phyloP scores from a whole-genome alignment of 2,888 invertebrate species.

The Lepidocyrtoides sp. region DNA sequence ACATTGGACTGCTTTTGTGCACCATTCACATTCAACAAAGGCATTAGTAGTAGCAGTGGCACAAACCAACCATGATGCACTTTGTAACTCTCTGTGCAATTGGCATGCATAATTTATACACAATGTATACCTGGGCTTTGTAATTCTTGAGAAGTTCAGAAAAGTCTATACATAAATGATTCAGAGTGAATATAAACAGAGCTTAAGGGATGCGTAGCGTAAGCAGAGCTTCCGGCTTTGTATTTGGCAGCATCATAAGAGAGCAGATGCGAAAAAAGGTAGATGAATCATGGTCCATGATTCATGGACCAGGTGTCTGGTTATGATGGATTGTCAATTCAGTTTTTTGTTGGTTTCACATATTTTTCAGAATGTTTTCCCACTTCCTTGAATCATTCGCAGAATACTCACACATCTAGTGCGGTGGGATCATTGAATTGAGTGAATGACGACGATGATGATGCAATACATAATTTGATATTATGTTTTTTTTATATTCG shows the following conservation, averaged over 20 bases:
- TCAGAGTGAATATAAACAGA: neutral
- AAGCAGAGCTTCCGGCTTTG: constrained; percentile 34
- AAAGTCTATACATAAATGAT: neutral
- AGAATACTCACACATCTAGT: neutral
- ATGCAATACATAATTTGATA: neutral
- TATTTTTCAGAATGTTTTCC: neutral
- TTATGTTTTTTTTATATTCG: neutral
- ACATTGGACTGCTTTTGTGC: neutral
- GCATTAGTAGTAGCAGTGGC: neutral
- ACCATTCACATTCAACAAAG: neutral
- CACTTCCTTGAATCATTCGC: constrained; percentile 14
- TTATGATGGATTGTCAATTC: neutral
- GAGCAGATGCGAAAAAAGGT: neutral
- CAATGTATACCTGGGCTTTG: neutral
- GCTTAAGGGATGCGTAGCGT: neutral
- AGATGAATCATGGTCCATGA: neutral
- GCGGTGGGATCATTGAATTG: neutral
- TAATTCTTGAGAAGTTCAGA: neutral
- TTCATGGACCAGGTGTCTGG: too few species aligned
- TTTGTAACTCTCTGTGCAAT: neutral
- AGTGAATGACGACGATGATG: neutral
- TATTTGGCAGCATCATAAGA: too few species aligned
- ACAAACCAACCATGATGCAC: neutral
- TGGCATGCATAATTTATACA: neutral
- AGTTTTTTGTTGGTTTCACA: neutral